Conservation (phyloP, 1,140 invertebrate genomes). For the Meloidogyne floridensis region DNA sequence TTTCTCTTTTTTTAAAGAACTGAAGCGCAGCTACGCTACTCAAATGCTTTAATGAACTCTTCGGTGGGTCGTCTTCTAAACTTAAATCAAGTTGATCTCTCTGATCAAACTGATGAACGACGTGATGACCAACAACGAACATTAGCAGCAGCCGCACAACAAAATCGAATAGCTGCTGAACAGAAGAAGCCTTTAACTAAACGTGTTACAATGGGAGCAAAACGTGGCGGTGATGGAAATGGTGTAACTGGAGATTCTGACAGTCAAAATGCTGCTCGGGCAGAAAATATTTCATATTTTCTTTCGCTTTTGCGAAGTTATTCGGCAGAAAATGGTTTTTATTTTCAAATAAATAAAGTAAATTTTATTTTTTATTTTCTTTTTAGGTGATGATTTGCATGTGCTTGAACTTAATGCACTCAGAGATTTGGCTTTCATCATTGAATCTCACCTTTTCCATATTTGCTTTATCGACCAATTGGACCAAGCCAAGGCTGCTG, state of each 20-base stretch:
- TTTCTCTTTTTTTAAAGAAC: conserved; percentile 70
- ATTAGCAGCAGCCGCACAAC: background rate
- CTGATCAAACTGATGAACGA: background rate
- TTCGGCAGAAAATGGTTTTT: conserved; percentile 82
- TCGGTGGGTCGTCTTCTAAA: conserved; percentile 67
- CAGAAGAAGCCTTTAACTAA: background rate
- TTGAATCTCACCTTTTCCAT: conserved; percentile 73
- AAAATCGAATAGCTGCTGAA: background rate
- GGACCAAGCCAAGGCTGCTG: conserved; percentile 15
- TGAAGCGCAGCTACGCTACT: conserved; percentile 92
- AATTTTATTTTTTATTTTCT: background rate
- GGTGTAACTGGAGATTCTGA: conserved; percentile 51
- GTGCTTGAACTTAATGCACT: conserved; percentile 85
- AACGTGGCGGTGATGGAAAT: background rate
- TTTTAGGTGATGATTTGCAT: conserved; percentile 45
- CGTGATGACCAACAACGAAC: conserved; percentile 17
- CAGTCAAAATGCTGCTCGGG: conserved; percentile 28
- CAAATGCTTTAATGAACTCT: conserved; percentile 80
- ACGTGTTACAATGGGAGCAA: background rate
- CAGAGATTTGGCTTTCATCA: conserved; percentile 84
- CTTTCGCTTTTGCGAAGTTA: conserved; percentile 91
- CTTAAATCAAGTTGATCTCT: background rate
- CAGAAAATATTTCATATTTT: conserved; percentile 91
- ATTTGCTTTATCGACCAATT: conserved; percentile 74
- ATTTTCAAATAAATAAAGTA: too few relatives aligned